Evolutionary conservation across 2,797 vertebrate species (phyloP), one percentile per base, ranked within the genome.

Genomic region (Enteromius treurensis): DNA sequence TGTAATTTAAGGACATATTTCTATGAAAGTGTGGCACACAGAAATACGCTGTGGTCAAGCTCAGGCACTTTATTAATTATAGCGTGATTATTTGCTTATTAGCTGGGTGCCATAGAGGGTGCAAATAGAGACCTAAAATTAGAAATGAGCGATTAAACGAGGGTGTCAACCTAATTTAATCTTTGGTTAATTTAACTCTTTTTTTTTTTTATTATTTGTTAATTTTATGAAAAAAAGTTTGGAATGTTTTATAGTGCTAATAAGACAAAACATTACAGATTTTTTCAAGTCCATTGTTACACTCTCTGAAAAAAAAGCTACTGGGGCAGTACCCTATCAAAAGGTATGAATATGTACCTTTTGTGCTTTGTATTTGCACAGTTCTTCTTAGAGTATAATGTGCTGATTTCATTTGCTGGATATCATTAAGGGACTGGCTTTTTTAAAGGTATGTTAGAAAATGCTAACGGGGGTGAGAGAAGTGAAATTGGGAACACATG

Each of bases 21-120:
- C n/a, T 37, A 58, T 62, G 37, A 32, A 60, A 47, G 55, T 64
- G 37, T 77, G 19, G 15, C 29, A 17, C 40, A 64, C 40, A 13
- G 23, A 45, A 77, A 60, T 26, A 45, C 1, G n/a, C 40, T 62
- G 40, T 77, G 55, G 55, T 77, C 58, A 77, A 62, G 58, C 75
- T 21, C 58, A 65, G 40, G 11, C 60, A 45, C 60, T 29, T 45
- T 47, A 45, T 78, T 65, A 65, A 78, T 78, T 78, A 78, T 21
- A 78, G 40, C 11, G n/a, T 19, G 19, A 32, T 62, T 47, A 49
- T 47, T 65, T 65, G 37, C 17, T 78, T 65, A 78, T 78, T 65
- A 78, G 26, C 76, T 64, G 40, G 17, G 23, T 47, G 58, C 60
- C 23, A n/a, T 34, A 78, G 9, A 34, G 40, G 2, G 26, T 42